These are phyloP conservation scores for Caenorhabditis doughertyi DNA, from an alignment of 2,888 invertebrate genomes.

Conservation along the genomic window DNA sequence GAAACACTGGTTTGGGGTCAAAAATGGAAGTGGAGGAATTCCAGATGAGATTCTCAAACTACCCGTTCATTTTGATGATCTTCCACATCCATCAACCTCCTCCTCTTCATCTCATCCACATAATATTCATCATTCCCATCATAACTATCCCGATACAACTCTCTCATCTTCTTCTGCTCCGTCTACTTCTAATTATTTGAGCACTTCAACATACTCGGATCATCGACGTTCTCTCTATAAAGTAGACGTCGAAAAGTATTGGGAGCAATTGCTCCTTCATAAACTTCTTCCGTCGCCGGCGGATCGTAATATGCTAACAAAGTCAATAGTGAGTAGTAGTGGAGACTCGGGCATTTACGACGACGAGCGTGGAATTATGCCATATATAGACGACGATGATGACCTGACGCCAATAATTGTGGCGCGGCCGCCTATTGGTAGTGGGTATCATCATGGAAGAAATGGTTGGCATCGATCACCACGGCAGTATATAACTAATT, in stretches of 20 bases:
- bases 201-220: constrained; percentile 48
- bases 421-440: constrained; percentile 58
- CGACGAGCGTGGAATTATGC: constrained; percentile 59
- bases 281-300: constrained; percentile 65
- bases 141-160: constrained; percentile 39
- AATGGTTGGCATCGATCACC: constrained; percentile 53
- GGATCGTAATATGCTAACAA: constrained; percentile 70
- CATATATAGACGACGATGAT: constrained; percentile 68
- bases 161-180: constrained; percentile 40
- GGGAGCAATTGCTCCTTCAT: constrained; percentile 52
- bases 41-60: constrained; percentile 43
- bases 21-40: constrained; percentile 17
- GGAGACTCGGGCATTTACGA: constrained; percentile 63
- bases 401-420: constrained; percentile 69
- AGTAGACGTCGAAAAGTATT: constrained; percentile 64
- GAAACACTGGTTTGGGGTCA: constrained; percentile 49
- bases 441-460: constrained; percentile 26
- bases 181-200: constrained; percentile 50
- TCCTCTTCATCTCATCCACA: neutral
- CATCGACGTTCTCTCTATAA: constrained; percentile 46
- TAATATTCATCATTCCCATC: neutral
- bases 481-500: constrained; percentile 43
- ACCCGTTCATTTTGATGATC: constrained; percentile 45
- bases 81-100: constrained; percentile 14
- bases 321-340: constrained; percentile 64